Percentiles rank a stretch among this genome's conserved stretches.
phyloP scores from a whole-genome alignment of 2,888 invertebrate species.

The Exephanes ischioxanthus region DNA sequence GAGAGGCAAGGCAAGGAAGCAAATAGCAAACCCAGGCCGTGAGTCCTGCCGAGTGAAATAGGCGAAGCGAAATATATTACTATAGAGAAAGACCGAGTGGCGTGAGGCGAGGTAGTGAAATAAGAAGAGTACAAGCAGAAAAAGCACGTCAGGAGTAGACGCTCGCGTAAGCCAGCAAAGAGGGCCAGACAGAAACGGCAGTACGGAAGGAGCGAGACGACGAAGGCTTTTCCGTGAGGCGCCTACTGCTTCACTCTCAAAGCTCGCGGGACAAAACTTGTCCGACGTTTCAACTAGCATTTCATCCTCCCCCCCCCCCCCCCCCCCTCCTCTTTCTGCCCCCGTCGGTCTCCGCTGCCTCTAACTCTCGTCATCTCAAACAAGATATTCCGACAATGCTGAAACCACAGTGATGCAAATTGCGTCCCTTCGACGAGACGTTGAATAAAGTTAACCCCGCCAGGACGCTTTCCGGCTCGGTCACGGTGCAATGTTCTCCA shows the following conservation, averaged over 20 bases:
- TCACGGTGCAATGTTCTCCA: neutral
- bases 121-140: conserved; percentile 27
- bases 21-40: neutral
- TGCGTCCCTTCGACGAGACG: conserved; percentile 56
- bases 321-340: neutral
- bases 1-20: conserved; percentile 7
- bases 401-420: conserved; percentile 71
- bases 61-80: conserved; percentile 42
- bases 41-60: conserved; percentile 38
- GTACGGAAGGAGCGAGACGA: neutral
- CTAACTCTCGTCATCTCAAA: conserved; percentile 66
- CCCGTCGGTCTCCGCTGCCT: conserved; percentile 7
- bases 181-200: neutral
- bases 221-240: conserved; percentile 1
- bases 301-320: conserved; percentile 21
- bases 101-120: conserved; percentile 7
- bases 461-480: conserved; percentile 44
- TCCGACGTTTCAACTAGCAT: conserved; percentile 39
- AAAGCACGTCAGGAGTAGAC: conserved; percentile 41
- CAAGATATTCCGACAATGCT: conserved; percentile 68
- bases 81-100: conserved; percentile 4
- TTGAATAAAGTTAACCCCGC: conserved; percentile 65
- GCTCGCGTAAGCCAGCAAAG: conserved; percentile 10
- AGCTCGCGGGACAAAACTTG: conserved; percentile 65
- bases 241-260: conserved; percentile 30